Conservation (phyloP, 2,888 invertebrate species). For the Diarsia dahlii region DNA sequence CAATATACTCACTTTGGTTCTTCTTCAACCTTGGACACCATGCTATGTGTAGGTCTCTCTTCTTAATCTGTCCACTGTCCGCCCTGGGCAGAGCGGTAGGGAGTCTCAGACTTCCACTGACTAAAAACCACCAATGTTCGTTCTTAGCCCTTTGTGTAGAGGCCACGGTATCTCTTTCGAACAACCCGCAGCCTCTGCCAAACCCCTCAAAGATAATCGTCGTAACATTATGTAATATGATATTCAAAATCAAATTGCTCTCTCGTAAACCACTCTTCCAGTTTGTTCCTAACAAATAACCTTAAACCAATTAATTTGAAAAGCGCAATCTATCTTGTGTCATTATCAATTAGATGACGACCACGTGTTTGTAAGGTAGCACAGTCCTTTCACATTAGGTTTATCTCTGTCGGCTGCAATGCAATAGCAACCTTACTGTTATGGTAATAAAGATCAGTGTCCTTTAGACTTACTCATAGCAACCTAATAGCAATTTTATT, state of each 20-base stretch:
- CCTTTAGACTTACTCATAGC: not conserved
- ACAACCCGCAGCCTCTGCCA: not conserved
- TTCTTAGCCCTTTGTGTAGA: too few species aligned
- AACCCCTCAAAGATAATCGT: too few species aligned
- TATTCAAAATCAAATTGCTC: not conserved
- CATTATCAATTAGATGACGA: conserved; percentile 52
- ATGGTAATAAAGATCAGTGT: not conserved
- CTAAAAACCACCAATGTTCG: too few species aligned
- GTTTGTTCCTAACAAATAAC: conserved; percentile 20
- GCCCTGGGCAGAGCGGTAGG: too few species aligned
- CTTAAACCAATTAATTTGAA: conserved; percentile 31
- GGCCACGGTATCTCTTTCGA: too few species aligned
- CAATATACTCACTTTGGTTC: not conserved
- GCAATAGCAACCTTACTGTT: not conserved
- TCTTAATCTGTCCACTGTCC: not conserved
- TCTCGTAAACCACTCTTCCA: not conserved
- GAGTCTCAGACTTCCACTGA: too few species aligned
- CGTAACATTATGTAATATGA: not conserved
- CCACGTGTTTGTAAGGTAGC: conserved; percentile 21
- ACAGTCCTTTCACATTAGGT: not conserved
- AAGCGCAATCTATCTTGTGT: conserved; percentile 45
- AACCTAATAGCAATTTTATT: not conserved
- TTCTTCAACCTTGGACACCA: not conserved
- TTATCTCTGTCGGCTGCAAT: not conserved
- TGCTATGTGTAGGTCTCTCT: not conserved